Evolutionary conservation across 2,888 invertebrate species (phyloP), one percentile per base, ranked within the genome.

Genomic region (Thera obeliscata): DNA sequence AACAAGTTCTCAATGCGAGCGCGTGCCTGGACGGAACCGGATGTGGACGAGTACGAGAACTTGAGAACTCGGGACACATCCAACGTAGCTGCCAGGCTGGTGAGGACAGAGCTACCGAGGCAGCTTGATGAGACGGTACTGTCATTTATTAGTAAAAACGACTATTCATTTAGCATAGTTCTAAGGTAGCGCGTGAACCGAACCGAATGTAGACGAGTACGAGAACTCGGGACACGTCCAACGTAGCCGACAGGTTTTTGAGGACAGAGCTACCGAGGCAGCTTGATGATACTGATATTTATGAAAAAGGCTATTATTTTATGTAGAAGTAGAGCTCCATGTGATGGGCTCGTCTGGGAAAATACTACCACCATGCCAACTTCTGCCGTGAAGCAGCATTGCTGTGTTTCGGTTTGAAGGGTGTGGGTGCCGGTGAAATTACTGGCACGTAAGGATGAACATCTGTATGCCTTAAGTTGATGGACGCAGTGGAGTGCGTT

Each of bases 111-210:
- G 64, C 77, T 91, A 69, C 88, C 90, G 0, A 83, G 83, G 61
- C 67, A 72, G 2, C 70, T 84, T 0, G 80, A 86, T 68, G 87
- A 88, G n/a, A 80, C 85, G 85, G 92, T 91, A 76, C n/a, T 6
- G 22, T 46, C 4, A 22, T 41, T 41, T 22, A 33, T 43, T 1
- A 49, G n/a, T 49, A 2, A 49, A 49, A 49, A 3, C 22, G n/a
- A n/a, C n/a, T n/a, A n/a, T n/a, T n/a, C n/a, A n/a, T n/a, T n/a
- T n/a, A n/a, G n/a, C n/a, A n/a, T n/a, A n/a, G n/a, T n/a, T n/a
- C n/a, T n/a, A n/a, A n/a, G n/a, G n/a, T n/a, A n/a, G 97, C 76
- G 97, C 96, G 33, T 98, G 97, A 97, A 94, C 95, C 56, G 96
- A 97, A 82, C 95, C 96, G 11, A 89, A 94, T 0, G 89, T 69